phyloP scores from a whole-genome alignment of 2,797 vertebrate species.

The Enteromius mattozi region DNA sequence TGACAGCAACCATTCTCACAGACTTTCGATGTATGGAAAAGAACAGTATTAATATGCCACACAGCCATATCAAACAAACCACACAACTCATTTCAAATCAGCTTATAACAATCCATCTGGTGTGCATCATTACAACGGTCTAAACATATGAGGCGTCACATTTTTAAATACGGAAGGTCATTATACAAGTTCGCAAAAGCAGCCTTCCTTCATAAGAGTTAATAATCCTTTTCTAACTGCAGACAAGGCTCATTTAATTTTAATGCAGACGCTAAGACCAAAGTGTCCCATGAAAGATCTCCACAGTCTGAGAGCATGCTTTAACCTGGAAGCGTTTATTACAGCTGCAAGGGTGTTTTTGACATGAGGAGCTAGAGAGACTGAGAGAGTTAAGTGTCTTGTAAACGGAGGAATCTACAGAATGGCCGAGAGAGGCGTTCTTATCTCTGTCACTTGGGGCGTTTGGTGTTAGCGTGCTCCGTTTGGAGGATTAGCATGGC shows the following conservation, averaged over 20 bases:
- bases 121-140: not conserved
- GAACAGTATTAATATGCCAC: not conserved
- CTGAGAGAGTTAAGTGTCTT: not conserved
- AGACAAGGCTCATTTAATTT: constrained; percentile 34
- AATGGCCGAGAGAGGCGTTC: constrained; percentile 8
- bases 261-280: constrained; percentile 27
- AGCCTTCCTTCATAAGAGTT: constrained; percentile 24
- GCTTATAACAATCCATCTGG: not conserved
- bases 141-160: constrained; percentile 22
- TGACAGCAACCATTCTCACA: not conserved
- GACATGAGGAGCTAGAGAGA: constrained; percentile 20
- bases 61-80: not conserved
- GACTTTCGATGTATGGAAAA: not conserved
- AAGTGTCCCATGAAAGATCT: constrained; percentile 20
- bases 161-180: constrained; percentile 23
- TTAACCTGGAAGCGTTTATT: constrained; percentile 5
- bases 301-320: constrained; percentile 8
- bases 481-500: constrained; percentile 31
- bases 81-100: not conserved
- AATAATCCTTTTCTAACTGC: constrained; percentile 42
- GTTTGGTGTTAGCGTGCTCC: constrained; percentile 34
- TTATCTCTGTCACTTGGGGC: constrained; percentile 29
- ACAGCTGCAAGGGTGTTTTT: constrained; percentile 16
- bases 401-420: constrained; percentile 1
- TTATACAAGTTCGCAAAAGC: constrained; percentile 22